phyloP scores from a whole-genome alignment of 2,888 invertebrate genomes.

The Apamea sordens region DNA sequence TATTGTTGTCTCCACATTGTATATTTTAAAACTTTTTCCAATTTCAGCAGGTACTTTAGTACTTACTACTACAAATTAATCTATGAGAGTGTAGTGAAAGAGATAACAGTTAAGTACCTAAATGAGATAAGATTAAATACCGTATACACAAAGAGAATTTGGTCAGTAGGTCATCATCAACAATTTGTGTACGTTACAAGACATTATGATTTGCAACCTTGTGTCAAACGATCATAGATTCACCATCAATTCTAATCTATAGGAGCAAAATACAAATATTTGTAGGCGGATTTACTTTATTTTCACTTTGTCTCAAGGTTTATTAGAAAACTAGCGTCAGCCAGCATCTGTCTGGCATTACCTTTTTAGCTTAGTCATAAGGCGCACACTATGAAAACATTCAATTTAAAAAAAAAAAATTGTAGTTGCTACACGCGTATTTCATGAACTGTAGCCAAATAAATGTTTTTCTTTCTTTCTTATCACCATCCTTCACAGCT shows the following conservation, averaged over 20 bases:
- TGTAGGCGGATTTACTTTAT: background rate
- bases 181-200: background rate
- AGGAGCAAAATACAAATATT: background rate
- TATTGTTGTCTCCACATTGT: background rate
- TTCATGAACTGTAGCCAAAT: too few relatives aligned
- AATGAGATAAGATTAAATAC: slow-evolving; percentile 53
- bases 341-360: too few relatives aligned
- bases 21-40: background rate
- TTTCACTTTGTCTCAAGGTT: background rate
- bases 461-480: background rate
- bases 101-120: slow-evolving; percentile 37
- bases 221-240: background rate
- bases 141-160: slow-evolving; percentile 27
- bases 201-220: slow-evolving; percentile 4
- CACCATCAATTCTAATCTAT: background rate
- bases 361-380: too few relatives aligned
- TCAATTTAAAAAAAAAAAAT: too few relatives aligned
- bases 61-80: slow-evolving; percentile 12
- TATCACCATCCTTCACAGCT: background rate
- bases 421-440: too few relatives aligned
- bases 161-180: slow-evolving; percentile 44
- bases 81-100: slow-evolving; percentile 16
- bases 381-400: too few relatives aligned
- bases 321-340: too few relatives aligned
- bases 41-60: background rate